Base-by-base conservation (phyloP, 1,140 invertebrate genomes). In the Bursaphelenchus mucronatus region DNA sequence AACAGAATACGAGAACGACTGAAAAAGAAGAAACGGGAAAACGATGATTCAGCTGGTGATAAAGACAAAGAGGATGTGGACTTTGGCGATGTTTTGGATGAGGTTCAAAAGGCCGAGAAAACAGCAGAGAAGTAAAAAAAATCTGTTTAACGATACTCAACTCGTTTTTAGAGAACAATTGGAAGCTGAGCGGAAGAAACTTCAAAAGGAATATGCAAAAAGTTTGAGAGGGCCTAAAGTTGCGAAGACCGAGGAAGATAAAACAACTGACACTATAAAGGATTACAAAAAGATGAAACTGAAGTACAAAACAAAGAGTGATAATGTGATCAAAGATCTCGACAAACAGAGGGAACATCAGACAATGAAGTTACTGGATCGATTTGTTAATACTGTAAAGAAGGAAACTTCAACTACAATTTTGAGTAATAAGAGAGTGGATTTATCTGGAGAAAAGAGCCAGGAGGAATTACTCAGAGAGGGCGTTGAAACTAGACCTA, bases 311-410 rank as follows among this genome's bases (percentile, higher is more conserved):
- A 63, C 78, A 11, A 59, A 63, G 46, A 71, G 64, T 3, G 75
- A 76, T 55, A 73, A 73, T 13, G 58, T 76, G 21, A 75, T 76
- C 4, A 67, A 64, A 47, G 55, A 88, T 71, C 90, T 79, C 57
- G 79, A 82, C 17, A 64, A 78, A 41, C 78, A 76, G 43, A 71
- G 86, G 19, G 85, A 87, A 73, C 79, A 75, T 7, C 54, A 82
- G 50, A 94, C 92, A 0, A 82, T 92, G 51, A 83, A 87, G 44
- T 77, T 94, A 39, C 81, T 96, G 47, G 86, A 87, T 0, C 90
- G 90, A 81, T 96, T 97, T 76, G 49, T 64, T 58, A 88, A 88
- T 80, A 87, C 84, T 3, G 91, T 71, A 56, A 54, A 76, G 11
- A 51, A 72, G 13, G 73, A 66, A 7, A 50, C 82, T 47, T 78